Evolutionary conservation across 1,140 invertebrate genomes (phyloP).

Genomic region (Ruditapes philippinarum): DNA sequence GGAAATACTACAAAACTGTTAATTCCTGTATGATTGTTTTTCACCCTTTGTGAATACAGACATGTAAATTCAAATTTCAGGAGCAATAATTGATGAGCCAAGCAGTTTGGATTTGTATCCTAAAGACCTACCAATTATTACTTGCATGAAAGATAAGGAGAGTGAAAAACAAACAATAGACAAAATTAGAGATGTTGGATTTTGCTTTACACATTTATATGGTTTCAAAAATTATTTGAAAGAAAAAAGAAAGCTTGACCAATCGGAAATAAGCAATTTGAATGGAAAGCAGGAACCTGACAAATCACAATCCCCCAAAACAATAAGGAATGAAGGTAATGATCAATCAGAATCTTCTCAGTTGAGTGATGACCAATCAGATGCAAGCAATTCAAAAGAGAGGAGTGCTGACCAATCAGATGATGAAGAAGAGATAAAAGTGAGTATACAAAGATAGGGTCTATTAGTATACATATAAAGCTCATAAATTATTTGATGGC

Average conservation of each 20-base stretch:
- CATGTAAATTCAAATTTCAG: too few relatives aligned
- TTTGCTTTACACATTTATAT: conserved; percentile 70
- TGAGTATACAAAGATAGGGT: conserved; percentile 12
- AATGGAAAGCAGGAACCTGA: not conserved
- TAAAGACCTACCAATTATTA: not conserved
- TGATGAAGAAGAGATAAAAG: conserved; percentile 50
- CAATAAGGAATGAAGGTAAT: too few relatives aligned
- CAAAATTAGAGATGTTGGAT: conserved; percentile 46
- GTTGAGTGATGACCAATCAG: too few relatives aligned
- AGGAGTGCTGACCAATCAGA: too few relatives aligned
- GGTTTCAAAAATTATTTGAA: conserved; percentile 67
- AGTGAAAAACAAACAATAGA: conserved; percentile 59
- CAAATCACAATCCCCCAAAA: not conserved
- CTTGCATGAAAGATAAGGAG: conserved; percentile 50
- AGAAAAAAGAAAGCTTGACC: not conserved
- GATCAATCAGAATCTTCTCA: too few relatives aligned
- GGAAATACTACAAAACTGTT: too few relatives aligned
- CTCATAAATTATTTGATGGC: too few relatives aligned
- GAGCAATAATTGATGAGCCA: conserved; percentile 61
- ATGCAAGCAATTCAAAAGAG: too few relatives aligned
- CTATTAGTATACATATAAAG: too few relatives aligned
- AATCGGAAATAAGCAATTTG: not conserved
- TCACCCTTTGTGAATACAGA: too few relatives aligned
- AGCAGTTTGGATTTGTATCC: conserved; percentile 50
- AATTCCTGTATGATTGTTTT: too few relatives aligned